Base-by-base conservation (phyloP, 2,797 vertebrate genomes). In the Sebastes steindachneri region DNA sequence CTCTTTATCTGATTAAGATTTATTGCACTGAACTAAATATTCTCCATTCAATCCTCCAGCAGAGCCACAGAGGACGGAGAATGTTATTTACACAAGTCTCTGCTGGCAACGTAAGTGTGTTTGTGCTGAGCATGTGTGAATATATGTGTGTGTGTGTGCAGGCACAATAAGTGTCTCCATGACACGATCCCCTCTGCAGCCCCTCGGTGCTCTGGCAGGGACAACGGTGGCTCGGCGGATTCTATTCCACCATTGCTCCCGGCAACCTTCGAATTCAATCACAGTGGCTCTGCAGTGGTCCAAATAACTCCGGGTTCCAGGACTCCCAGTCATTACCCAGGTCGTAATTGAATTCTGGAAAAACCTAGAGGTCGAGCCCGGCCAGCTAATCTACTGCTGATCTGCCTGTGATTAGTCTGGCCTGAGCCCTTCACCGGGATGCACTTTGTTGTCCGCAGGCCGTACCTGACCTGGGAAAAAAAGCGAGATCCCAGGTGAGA, bases 331-430 rank as follows among this genome's bases (percentile, higher is more conserved):
- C 92, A 94, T 94, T 94, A 93, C 84, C 86, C 80, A 51, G 76
- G 48, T 85, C 33, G 57, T 94, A 94, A 95, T 95, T 95, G 92
- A 94, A 95, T 95, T 90, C 87, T 82, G 80, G 89, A 83, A 85
- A 87, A 93, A 93, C 87, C 91, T 92, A 86, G 93, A 94, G 94
- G 93, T 95, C 82, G 78, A 89, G 86, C 84, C 84, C n/a, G 8
- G 88, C 88, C 73, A 85, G 90, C 86, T 95, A 95, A 95, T 95
- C 94, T 92, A 94, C 91, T 87, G 76, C 92, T 93, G 93, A 95
- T 95, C 93, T 95, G 90, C 92, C 89, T 94, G 90, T 93, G 92
- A 95, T 91, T 92, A 94, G 91, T 94, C 87, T 85, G 93, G 92
- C 87, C 86, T 72, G 88, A 86, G 83, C 80, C 73, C 79, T 82